phyloP scores from a whole-genome alignment of 2,888 invertebrate species.

The Ochropleura plecta region DNA sequence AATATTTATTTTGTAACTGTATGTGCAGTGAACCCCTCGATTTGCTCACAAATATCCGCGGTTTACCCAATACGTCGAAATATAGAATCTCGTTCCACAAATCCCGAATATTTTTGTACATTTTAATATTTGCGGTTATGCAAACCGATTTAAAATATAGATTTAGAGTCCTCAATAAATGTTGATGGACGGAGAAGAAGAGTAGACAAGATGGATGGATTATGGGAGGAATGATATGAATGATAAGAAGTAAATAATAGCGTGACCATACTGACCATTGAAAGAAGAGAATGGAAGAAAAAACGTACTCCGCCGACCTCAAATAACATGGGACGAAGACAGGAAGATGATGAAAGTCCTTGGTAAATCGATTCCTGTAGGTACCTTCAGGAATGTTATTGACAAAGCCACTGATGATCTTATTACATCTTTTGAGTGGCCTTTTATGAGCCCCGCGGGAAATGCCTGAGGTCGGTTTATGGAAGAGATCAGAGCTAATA shows the following conservation, averaged over 20 bases:
- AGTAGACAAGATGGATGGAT: too few species aligned
- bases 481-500: constrained; percentile 33
- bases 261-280: too few species aligned
- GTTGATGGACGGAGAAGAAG: too few species aligned
- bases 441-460: constrained; percentile 8
- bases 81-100: constrained; percentile 23
- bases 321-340: too few species aligned
- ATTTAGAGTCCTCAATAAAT: background rate
- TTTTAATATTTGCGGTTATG: constrained; percentile 29
- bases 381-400: constrained; percentile 8
- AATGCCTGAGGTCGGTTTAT: constrained; percentile 10
- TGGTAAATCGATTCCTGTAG: background rate
- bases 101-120: constrained; percentile 18
- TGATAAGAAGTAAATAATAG: too few species aligned
- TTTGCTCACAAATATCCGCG: constrained; percentile 35
- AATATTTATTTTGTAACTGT: constrained; percentile 52
- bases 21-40: constrained; percentile 37
- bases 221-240: too few species aligned
- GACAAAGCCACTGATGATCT: constrained; percentile 8
- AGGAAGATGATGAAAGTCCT: too few species aligned
- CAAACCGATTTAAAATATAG: background rate
- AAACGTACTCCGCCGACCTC: too few species aligned
- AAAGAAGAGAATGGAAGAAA: too few species aligned
- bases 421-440: constrained; percentile 17
- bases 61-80: constrained; percentile 35